phyloP scores from a whole-genome alignment of 1,140 invertebrate genomes.

The Hylaeus volcanicus region DNA sequence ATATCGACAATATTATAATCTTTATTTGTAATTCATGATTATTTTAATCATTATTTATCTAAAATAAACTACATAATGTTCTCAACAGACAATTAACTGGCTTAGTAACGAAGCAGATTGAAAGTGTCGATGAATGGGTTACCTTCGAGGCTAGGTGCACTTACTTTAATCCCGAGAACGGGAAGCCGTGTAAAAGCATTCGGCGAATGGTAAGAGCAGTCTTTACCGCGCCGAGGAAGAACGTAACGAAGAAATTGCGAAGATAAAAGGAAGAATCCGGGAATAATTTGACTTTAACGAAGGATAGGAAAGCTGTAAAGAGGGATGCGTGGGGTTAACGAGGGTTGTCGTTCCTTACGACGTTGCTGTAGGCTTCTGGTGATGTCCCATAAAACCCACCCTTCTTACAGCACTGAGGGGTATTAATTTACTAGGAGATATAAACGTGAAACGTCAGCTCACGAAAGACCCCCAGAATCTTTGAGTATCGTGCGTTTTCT shows the following conservation, averaged over 20 bases:
- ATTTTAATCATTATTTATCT: too few relatives aligned
- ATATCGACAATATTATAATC: too few relatives aligned
- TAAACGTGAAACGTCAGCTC: neutral
- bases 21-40: too few relatives aligned
- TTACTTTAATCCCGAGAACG: neutral
- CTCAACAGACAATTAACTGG: too few relatives aligned
- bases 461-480: neutral
- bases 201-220: too few relatives aligned
- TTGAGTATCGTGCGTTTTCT: too few relatives aligned
- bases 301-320: conserved; percentile 7
- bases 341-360: neutral
- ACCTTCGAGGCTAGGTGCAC: too few relatives aligned
- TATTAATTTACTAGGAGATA: neutral
- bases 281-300: conserved; percentile 20
- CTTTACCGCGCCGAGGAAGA: neutral
- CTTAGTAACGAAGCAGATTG: too few relatives aligned
- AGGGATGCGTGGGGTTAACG: neutral
- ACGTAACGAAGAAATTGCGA: neutral
- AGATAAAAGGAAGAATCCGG: neutral
- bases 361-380: neutral
- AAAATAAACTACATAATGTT: too few relatives aligned
- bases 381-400: neutral
- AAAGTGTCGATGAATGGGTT: too few relatives aligned
- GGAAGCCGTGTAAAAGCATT: neutral
- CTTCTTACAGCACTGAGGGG: neutral